A percentile compares a stretch with the other conserved stretches of the same genome.
Evolutionary conservation across 2,888 invertebrate genomes (phyloP).

Genomic region (Xylota sylvarum): DNA sequence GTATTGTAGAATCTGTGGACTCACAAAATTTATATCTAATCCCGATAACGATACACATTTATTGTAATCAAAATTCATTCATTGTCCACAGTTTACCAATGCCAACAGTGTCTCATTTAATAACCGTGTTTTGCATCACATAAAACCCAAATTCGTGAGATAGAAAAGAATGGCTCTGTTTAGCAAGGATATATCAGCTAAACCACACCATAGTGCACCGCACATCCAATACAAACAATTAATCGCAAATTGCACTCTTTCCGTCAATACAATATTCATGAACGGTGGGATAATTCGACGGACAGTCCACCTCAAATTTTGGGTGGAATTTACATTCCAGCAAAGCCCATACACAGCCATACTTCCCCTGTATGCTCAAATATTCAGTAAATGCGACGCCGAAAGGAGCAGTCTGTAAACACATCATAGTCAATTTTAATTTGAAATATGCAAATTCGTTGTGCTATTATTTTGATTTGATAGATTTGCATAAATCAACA

Average conservation of each 20-base stretch:
- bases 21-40: no score
- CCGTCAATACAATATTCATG: conserved; percentile 36
- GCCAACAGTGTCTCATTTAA: neutral
- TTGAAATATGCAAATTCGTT: conserved; percentile 76
- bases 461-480: conserved; percentile 77
- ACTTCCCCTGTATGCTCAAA: neutral
- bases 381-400: conserved; percentile 61
- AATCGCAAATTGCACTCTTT: conserved; percentile 64
- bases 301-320: conserved; percentile 46
- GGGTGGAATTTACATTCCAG: conserved; percentile 58
- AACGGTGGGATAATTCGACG: conserved; percentile 44
- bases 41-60: no score
- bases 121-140: neutral
- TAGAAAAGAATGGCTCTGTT: conserved; percentile 2
- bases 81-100: neutral
- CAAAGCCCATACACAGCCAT: neutral
- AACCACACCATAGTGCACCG: conserved; percentile 1
- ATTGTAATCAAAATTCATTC: conserved; percentile 2
- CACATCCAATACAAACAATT: conserved; percentile 62
- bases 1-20: no score
- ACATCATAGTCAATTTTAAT: conserved; percentile 74
- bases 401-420: conserved; percentile 69
- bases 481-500: conserved; percentile 76
- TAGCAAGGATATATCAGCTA: conserved; percentile 13
- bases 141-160: neutral